Base-by-base conservation (phyloP, 2,888 invertebrate genomes). In the Meloe dianella region DNA sequence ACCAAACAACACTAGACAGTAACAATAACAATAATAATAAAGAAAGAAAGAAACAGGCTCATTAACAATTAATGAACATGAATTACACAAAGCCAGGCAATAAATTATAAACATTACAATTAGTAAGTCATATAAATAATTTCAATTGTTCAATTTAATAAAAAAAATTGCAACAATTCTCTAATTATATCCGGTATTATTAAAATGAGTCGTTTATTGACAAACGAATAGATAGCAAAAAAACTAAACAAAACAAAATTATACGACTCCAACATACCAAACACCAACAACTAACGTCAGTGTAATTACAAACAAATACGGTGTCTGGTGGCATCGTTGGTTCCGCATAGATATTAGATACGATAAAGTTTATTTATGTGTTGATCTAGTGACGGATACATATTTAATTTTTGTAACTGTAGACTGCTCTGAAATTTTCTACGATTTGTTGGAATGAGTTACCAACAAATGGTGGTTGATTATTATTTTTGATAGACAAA, bases 341-440 rank as follows among this genome's bases (percentile, higher is more conserved):
- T 74, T 73, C 63, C 68, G 75, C 76, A 75, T 74, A 75, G 77
- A 77, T 77, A 75, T 75, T 69, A 73, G 70, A 41, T 61, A 54
- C 66, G 76, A 77, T 76, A 77, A 76, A 74, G 66, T 73, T 74
- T 75, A 78, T 78, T 77, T 77, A 77, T 76, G 75, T 74, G 65
- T 68, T 70, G 78, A 77, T 78, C 74, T 66, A 70, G 67, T 64
- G 62, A 70, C 72, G 73, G 80, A 80, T 80, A 80, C 80, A 80
- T 80, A 79, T 76, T 78, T 79, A 80, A 80, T 79, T 78, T 71
- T 73, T 70, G 12, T 61, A 57, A 58, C 30, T 22, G 57, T 30
- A 41, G 41, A 8, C 17, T 8, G 17, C 17, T 41, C n/a, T 17
- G 41, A 41, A 41, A 41, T 41, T 41, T 41, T 8, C 27, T 27